Evolutionary conservation across 2,888 invertebrate genomes (phyloP).

Genomic region (Cryptosula pallasiana): DNA sequence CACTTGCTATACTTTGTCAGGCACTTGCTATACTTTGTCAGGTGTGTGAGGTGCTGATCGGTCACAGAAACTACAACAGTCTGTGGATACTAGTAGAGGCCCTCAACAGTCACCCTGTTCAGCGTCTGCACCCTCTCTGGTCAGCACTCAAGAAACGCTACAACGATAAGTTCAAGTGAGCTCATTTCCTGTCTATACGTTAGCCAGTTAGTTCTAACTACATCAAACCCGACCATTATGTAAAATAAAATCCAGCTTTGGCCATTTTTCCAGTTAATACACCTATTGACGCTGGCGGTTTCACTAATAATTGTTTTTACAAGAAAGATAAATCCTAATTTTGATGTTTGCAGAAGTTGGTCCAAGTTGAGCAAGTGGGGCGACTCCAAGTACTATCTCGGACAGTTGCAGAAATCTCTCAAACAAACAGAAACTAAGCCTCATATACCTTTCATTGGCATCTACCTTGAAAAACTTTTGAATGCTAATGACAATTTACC

Average conservation of each 20-base stretch:
- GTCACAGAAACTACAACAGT: slow-evolving; percentile 5
- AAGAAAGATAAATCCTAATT: no score
- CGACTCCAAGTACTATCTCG: not conserved
- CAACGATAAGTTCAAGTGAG: not conserved
- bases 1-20: no score
- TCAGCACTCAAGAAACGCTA: not conserved
- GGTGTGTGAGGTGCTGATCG: not conserved
- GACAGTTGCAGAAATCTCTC: not conserved
- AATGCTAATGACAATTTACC: not conserved
- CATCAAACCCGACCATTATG: no score
- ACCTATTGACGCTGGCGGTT: no score
- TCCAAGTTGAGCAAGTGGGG: not conserved
- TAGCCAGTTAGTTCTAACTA: no score
- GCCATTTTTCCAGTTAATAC: no score
- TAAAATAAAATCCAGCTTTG: no score
- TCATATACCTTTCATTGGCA: not conserved
- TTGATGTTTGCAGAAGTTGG: not conserved
- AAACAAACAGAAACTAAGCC: not conserved
- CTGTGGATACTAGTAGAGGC: slow-evolving; percentile 2
- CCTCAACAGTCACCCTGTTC: not conserved
- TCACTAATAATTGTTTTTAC: no score
- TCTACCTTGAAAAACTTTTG: not conserved
- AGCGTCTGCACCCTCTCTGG: not conserved
- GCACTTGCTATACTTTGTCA: no score
- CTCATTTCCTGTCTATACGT: not conserved